Base-by-base conservation (phyloP, 2,888 invertebrate species). In the Drosophila algonquin region DNA sequence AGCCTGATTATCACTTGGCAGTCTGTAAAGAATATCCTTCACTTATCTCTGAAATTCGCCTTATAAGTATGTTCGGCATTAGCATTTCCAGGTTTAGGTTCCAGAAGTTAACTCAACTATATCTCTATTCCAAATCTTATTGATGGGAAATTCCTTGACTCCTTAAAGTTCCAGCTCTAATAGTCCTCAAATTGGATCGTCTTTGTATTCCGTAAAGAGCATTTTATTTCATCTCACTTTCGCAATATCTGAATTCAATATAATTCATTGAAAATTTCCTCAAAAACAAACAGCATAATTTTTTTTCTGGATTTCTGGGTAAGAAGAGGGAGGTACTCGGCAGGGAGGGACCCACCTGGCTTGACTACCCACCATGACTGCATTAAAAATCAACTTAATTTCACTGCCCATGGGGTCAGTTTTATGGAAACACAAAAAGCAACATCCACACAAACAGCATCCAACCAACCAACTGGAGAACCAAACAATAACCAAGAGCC, bases 381-480 rank as follows among this genome's bases (percentile, higher is more conserved):
- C 89, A 86, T 86, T 86, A 80, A 86, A 89, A 86, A 88, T 79
- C 89, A 89, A 89, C 86, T 86, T 86, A 86, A 86, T 86, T 89
- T 89, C 90, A 86, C 86, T 86, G 86, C 87, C 86, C 87, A 89
- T 85, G 90, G 89, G 89, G 89, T 86, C 89, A 88, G 75, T 81
- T 81, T 87, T 84, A 84, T 84, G 87, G 72, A 87, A 89, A 84
- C 75, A 87, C 67, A 89, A 62, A 76, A 70, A 67, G 58, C 58
- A 62, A 75, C 57, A 59, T 46, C 62, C 53, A 63, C 65, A 57
- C 63, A 64, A 53, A 75, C 67, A 72, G 55, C 59, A 56, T 69
- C 52, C 63, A 50, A 57, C 35, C 58, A 46, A 27, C 24, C 69
- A 46, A 47, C 27, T 10, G 16, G 32, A 40, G 14, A 40, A 2